These are phyloP conservation scores for Salvelinus alpinus DNA, from an alignment of 2,113 vertebrate genomes.

Conservation along the genomic window DNA sequence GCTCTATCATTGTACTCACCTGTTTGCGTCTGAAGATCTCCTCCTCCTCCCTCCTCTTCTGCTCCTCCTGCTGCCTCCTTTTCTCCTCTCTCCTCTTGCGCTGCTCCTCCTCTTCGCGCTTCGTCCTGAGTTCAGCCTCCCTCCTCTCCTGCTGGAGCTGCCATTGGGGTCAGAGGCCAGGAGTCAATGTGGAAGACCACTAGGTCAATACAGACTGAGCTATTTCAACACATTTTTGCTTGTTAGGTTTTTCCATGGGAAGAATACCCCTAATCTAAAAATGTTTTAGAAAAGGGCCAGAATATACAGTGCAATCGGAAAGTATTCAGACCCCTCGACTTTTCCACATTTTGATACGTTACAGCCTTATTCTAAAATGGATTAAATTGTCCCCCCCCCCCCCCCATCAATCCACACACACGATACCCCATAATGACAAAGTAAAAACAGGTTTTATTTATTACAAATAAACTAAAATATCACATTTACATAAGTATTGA, in stretches of 20 bases:
- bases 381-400: too few species aligned
- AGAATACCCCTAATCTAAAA: too few species aligned
- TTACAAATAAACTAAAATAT: too few species aligned
- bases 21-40: slow-evolving; percentile 86
- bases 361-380: too few species aligned
- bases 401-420: too few species aligned
- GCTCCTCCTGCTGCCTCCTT: slow-evolving; percentile 80
- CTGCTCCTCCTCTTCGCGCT: slow-evolving; percentile 90
- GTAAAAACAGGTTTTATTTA: too few species aligned
- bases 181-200: not conserved
- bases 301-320: not conserved
- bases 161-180: not conserved
- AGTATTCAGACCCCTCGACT: too few species aligned
- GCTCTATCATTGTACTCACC: slow-evolving; percentile 54
- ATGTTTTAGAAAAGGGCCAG: not conserved
- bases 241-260: too few species aligned
- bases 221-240: too few species aligned
- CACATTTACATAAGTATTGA: too few species aligned
- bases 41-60: slow-evolving; percentile 85
- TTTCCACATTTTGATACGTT: too few species aligned
- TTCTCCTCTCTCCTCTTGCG: slow-evolving; percentile 81
- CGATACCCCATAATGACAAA: too few species aligned
- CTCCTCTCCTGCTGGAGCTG: slow-evolving; percentile 88
- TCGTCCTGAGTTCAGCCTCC: slow-evolving; percentile 92
- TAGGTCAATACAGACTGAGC: not conserved